Evolutionary conservation across 1,140 invertebrate genomes (phyloP), one percentile per base, ranked within the genome.

Genomic region (Coptotermes formosanus): DNA sequence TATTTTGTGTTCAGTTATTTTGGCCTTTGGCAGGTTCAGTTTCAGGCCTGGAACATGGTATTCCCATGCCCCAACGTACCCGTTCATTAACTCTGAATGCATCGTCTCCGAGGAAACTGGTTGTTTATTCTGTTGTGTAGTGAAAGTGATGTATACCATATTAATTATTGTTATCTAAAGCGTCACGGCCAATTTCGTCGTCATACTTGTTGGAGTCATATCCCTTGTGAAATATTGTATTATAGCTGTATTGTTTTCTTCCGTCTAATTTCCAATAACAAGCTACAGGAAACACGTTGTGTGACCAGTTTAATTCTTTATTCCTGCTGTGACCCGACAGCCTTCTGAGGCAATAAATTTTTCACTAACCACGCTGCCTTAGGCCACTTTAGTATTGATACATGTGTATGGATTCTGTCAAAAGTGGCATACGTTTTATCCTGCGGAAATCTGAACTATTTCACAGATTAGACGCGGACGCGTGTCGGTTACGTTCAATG

Each of bases 121-220:
- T 75, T n/a, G 25, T 75, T 75, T 75, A 21, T 55, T 55, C 52
- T 55, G 52, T 55, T 55, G 52, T 55, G 52, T 48, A 12, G 52
- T 55, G 64, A 75, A 75, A 75, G 64, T 75, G 64, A 75, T 14
- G 64, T 75, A 30, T 14, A 75, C 64, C 14, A 30, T 12, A 75
- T 75, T 75, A 75, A 75, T 75, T 75, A 75, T 75, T 75, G 64
- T 75, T 75, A 75, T 25, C 64, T 75, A 25, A 11, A 30, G 25
- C 64, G 64, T 75, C 64, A 75, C 16, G 64, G 64, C 64, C 64
- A 75, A 75, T 75, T 75, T 75, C 25, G 30, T 75, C 64, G 64
- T 75, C n/a, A 75, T n/a, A 75, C 64, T 30, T n/a, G 64, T 30
- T 75, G 64, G 64, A 75, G 64, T 75, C 64, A 14, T n/a, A 30